Conservation (phyloP, 2,888 invertebrate genomes). For the Caenorhabditis sinica region DNA sequence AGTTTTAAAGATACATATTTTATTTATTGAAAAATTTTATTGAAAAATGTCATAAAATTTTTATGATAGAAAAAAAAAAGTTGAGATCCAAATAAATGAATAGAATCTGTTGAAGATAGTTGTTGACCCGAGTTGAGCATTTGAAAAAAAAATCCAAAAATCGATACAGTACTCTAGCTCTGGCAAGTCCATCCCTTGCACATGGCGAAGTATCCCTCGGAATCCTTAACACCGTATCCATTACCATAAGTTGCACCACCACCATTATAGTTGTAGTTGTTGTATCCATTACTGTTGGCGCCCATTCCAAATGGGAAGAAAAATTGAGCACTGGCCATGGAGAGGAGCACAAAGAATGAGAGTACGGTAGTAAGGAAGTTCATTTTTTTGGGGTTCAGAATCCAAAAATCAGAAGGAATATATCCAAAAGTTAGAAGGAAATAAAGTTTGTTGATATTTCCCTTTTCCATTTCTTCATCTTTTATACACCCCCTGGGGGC, state of each 20-base stretch:
- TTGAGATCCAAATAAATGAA: too few relatives aligned
- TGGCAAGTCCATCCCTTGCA: conserved; percentile 64
- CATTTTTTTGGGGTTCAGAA: neutral
- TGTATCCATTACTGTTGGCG: conserved; percentile 19
- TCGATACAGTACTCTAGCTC: neutral
- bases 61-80: too few relatives aligned
- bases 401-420: too few relatives aligned
- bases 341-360: conserved; percentile 13
- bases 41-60: too few relatives aligned
- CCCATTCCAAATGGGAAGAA: conserved; percentile 60
- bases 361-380: conserved; percentile 26
- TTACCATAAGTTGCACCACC: conserved; percentile 13
- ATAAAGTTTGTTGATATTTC: neutral
- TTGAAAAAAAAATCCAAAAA: neutral
- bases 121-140: neutral
- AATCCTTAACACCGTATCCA: conserved; percentile 51
- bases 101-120: neutral
- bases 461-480: neutral
- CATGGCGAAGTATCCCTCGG: conserved; percentile 50
- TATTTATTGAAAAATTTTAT: too few relatives aligned
- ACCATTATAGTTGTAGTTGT: conserved; percentile 9
- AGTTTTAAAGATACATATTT: too few relatives aligned
- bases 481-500: neutral
- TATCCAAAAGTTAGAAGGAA: too few relatives aligned
- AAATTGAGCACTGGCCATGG: conserved; percentile 30